Evolutionary conservation across 2,113 vertebrate genomes (phyloP), one percentile per base, ranked within the genome.

Genomic region (Spermophilus dauricus): DNA sequence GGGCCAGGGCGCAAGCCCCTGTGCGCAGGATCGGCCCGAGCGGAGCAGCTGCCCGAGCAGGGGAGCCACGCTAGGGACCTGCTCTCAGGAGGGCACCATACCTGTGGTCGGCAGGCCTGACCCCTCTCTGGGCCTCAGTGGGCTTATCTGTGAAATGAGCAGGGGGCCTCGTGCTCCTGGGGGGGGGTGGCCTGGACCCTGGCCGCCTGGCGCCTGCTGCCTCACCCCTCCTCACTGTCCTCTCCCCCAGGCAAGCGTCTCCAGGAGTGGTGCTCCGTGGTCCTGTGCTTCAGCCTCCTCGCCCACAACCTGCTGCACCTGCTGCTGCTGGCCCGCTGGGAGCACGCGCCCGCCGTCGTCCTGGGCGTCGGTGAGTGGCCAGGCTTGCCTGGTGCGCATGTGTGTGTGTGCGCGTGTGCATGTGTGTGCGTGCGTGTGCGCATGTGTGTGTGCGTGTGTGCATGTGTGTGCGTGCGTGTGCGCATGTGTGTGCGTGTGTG

Each of bases 211-310:
- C 58, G 24, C 70, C 70, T 72, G 70, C 73, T 2, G 32, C 14
- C 22, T 48, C 53, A 78, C 42, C 70, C 90, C 88, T 85, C 34
- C 53, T 77, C 63, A 8, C 98, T 1, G 45, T 45, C 45, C 45
- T 45, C 45, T 45, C 8, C 8, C 42, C 45, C 45, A 99, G 99
- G 99, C 96, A 99, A 99, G 98, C 98, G 99, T 90, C 98, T 99
- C 96, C 99, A 99, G 97, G 99, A 99, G 98, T 99, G 99, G 99
- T 98, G 99, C 67, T 99, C 99, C 69, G 99, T 99, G 86, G 34
- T 99, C 97, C 98, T 99, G 61, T 99, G 99, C 99, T 99, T 99
- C 98, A 98, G 99, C 97, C 99, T 99, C 96, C 99, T 99, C 94
- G 98, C 99, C 98, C 99, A 99, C 98, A 99, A 99, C 97, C 98